Percentiles rank a stretch among this genome's conserved stretches.
Conservation (phyloP, 2,888 invertebrate species). For the Meloe dianella region DNA sequence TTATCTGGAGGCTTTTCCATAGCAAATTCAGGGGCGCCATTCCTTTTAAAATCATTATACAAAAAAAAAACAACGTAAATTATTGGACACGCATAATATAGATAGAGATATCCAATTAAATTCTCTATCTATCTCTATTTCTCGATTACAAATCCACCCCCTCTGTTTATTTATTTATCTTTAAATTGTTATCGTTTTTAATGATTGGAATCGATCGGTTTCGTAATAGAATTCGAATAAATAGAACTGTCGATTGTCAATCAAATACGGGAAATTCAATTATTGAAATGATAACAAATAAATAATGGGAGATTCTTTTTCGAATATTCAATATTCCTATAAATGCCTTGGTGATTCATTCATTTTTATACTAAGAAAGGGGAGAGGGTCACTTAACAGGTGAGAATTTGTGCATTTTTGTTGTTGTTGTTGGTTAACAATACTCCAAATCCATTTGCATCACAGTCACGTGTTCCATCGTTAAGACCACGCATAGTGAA, state of each 20-base stretch:
- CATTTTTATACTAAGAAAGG: background rate
- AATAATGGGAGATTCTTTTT: background rate
- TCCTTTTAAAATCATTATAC: slow-evolving; percentile 4
- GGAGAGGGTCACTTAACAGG: slow-evolving; percentile 4
- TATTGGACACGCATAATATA: slow-evolving; percentile 20
- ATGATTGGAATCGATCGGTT: background rate
- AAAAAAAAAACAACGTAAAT: slow-evolving; percentile 19
- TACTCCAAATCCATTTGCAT: slow-evolving; percentile 39
- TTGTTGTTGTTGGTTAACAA: slow-evolving; percentile 32
- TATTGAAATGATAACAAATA: background rate
- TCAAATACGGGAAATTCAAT: background rate
- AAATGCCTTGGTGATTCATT: background rate
- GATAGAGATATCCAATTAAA: slow-evolving; percentile 27
- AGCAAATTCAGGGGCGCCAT: slow-evolving; percentile 26
- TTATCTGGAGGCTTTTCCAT: slow-evolving; percentile 40
- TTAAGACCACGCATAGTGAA: slow-evolving; percentile 38
- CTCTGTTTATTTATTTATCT: background rate
- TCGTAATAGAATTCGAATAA: background rate
- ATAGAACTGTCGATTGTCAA: background rate
- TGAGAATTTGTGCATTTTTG: slow-evolving; percentile 25
- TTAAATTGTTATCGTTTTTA: background rate
- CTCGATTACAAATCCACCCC: background rate
- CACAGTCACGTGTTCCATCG: slow-evolving; percentile 39
- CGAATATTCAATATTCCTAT: background rate
- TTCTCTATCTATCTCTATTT: background rate